These are phyloP conservation scores for Porites lobata DNA, from an alignment of 92 coral and sea anemone species.

Conservation along the genomic window DNA sequence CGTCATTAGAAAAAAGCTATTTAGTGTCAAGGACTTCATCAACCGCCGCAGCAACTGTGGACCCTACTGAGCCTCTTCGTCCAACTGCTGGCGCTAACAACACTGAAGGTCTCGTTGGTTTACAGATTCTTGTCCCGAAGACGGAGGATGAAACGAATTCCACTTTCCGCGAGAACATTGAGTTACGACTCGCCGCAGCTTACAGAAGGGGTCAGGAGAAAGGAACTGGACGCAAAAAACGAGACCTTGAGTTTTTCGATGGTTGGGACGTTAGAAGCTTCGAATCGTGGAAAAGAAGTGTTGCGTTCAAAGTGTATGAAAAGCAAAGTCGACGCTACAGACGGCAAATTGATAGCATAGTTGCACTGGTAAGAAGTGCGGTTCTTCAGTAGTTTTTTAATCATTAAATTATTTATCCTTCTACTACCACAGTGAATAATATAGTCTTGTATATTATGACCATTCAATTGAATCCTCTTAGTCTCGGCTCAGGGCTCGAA, in stretches of 20 bases:
- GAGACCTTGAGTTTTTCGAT: conserved; percentile 11
- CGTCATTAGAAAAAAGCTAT: background rate
- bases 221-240: conserved; percentile 22
- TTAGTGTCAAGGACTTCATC: background rate
- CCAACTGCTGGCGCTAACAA: conserved; percentile 45
- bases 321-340: conserved; percentile 37
- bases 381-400: background rate
- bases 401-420: background rate
- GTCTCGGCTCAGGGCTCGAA: too few species aligned
- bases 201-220: conserved; percentile 55
- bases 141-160: conserved; percentile 32
- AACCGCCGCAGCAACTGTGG: background rate
- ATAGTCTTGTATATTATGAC: too few species aligned
- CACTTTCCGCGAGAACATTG: conserved; percentile 49
- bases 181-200: conserved; percentile 42
- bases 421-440: too few species aligned
- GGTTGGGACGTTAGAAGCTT: background rate
- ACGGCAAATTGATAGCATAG: conserved; percentile 60
- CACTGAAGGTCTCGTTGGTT: conserved; percentile 66
- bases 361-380: conserved; percentile 53
- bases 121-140: conserved; percentile 60
- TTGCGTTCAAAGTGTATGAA: conserved; percentile 15
- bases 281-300: conserved; percentile 19
- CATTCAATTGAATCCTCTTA: too few species aligned
- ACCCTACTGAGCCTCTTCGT: conserved; percentile 30